Conservation (phyloP, 2,113 vertebrate genomes). For the Nestor notabilis region DNA sequence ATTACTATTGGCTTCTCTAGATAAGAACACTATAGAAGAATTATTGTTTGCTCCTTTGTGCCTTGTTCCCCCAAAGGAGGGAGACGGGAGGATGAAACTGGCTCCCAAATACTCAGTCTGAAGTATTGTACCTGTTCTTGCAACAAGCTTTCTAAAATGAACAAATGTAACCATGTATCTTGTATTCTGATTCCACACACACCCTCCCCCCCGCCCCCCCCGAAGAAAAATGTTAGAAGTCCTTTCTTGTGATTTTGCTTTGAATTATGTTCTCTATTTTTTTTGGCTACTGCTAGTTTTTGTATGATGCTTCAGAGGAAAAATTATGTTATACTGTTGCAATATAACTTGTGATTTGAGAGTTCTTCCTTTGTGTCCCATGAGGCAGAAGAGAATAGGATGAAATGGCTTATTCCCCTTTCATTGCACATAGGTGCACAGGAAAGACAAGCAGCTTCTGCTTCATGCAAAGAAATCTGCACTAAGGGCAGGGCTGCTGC, state of each 20-base stretch:
- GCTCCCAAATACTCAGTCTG: background rate
- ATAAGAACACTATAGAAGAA: background rate
- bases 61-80: background rate
- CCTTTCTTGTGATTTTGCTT: background rate
- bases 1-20: background rate
- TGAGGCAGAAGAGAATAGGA: background rate
- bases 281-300: background rate
- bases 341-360: background rate
- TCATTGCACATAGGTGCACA: background rate
- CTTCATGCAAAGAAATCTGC: background rate
- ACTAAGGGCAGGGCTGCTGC: background rate
- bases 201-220: no score
- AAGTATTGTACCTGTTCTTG: background rate
- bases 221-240: background rate
- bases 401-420: background rate
- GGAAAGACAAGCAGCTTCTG: background rate
- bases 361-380: background rate
- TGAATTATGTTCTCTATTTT: background rate
- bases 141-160: background rate
- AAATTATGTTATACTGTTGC: background rate
- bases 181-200: background rate
- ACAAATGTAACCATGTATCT: background rate
- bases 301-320: background rate
- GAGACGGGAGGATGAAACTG: background rate
- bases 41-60: background rate